Percentiles rank a stretch among this genome's conserved stretches.
Evolutionary conservation across 2,888 invertebrate species (phyloP).

Genomic region (Netelia melanura): DNA sequence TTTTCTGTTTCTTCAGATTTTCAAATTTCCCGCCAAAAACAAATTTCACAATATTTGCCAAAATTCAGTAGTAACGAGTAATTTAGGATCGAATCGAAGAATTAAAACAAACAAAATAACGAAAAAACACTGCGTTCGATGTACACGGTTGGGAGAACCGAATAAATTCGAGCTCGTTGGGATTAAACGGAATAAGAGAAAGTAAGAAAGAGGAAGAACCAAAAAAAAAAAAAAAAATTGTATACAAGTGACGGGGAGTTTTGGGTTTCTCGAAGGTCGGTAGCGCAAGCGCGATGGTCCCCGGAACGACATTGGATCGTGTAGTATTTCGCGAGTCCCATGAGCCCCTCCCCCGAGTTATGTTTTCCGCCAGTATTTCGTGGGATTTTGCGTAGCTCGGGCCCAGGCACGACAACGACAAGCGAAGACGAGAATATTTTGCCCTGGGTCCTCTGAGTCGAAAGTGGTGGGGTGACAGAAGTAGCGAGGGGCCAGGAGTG

Average conservation of each 20-base stretch:
- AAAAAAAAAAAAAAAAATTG: constrained; percentile 26
- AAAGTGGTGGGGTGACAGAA: constrained; percentile 6
- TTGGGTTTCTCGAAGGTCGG: constrained; percentile 71
- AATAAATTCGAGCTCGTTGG: constrained; percentile 75
- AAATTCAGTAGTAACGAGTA: too few species aligned
- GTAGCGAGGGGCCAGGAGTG: constrained; percentile 6
- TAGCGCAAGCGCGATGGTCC: constrained; percentile 65
- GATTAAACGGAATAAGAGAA: constrained; percentile 66
- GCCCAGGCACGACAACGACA: constrained; percentile 17
- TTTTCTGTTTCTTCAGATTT: too few species aligned
- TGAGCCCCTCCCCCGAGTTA: constrained; percentile 44
- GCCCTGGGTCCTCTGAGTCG: constrained; percentile 5
- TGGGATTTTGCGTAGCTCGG: constrained; percentile 56
- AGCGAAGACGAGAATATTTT: constrained; percentile 19
- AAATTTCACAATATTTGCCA: too few species aligned
- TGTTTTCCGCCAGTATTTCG: constrained; percentile 75
- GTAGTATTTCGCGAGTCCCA: constrained; percentile 75
- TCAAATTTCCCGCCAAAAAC: too few species aligned
- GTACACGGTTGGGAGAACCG: constrained; percentile 54
- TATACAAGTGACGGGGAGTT: constrained; percentile 67
- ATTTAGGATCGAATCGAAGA: too few species aligned
- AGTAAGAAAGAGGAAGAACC: background rate
- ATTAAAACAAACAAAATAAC: too few species aligned
- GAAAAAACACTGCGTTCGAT: constrained; percentile 4
- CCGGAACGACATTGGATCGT: constrained; percentile 70